A percentile compares a stretch with the other conserved stretches of the same genome.
phyloP scores from a whole-genome alignment of 64 coral and sea anemone genomes.

The Pocillopora damicornis region DNA sequence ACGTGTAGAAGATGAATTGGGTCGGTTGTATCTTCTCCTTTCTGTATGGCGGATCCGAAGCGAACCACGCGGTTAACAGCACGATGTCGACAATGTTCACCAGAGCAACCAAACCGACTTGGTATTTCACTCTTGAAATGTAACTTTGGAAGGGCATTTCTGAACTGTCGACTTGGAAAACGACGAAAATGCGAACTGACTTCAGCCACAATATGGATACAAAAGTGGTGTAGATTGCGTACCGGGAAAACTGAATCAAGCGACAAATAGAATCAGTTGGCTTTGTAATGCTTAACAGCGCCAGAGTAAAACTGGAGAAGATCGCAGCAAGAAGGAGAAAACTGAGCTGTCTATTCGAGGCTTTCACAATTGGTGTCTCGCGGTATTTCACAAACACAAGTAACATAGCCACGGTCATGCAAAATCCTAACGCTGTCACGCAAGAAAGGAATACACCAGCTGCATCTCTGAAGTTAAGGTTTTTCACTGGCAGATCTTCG shows the following conservation, averaged over 20 bases:
- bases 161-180: background rate
- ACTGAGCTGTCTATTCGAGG: slow-evolving; percentile 9
- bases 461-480: background rate
- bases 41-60: slow-evolving; percentile 9
- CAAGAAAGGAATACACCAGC: background rate
- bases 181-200: background rate
- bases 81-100: slow-evolving; percentile 15
- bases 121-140: slow-evolving; percentile 12
- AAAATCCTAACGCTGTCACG: slow-evolving; percentile 3
- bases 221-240: background rate
- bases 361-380: slow-evolving; percentile 28
- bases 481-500: background rate
- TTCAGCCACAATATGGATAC: slow-evolving; percentile 13
- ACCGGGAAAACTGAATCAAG: slow-evolving; percentile 15
- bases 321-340: background rate
- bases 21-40: slow-evolving; percentile 5
- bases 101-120: slow-evolving; percentile 2
- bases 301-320: background rate
- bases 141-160: background rate
- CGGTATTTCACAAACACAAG: slow-evolving; percentile 16
- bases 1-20: slow-evolving; percentile 18
- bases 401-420: background rate
- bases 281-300: background rate
- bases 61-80: slow-evolving; percentile 9
- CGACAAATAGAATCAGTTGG: slow-evolving; percentile 1